A percentile compares a stretch with the other conserved stretches of the same genome.
phyloP scores from a whole-genome alignment of 2,888 invertebrate species.

The Megalurothrips usitatus region DNA sequence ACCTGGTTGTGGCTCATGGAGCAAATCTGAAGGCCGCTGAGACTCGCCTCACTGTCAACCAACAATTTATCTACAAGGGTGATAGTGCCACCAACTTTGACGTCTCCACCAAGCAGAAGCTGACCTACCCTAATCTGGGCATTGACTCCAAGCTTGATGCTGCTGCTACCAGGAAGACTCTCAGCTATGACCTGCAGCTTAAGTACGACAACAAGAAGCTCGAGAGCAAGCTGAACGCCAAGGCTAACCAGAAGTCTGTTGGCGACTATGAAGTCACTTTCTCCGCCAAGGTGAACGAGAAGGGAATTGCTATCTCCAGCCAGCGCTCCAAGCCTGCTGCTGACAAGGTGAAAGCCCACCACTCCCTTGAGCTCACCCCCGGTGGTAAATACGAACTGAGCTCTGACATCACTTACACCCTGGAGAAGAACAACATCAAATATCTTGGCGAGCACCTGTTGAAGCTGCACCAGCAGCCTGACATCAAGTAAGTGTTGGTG shows the following conservation, averaged over 20 bases:
- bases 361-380: constrained; percentile 55
- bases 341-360: constrained; percentile 59
- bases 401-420: constrained; percentile 55
- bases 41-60: constrained; percentile 53
- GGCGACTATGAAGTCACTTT: constrained; percentile 57
- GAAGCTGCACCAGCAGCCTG: constrained; percentile 39
- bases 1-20: constrained; percentile 58
- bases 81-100: constrained; percentile 47
- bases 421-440: constrained; percentile 54
- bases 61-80: constrained; percentile 45
- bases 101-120: constrained; percentile 52
- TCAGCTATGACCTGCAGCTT: constrained; percentile 55
- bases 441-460: constrained; percentile 34
- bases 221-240: constrained; percentile 49
- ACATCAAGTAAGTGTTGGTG: constrained; percentile 49
- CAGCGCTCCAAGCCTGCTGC: constrained; percentile 55
- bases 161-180: constrained; percentile 54
- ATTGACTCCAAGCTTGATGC: constrained; percentile 54
- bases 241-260: constrained; percentile 45
- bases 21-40: constrained; percentile 55
- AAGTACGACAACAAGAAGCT: constrained; percentile 57
- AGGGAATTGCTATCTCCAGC: constrained; percentile 52
- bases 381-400: constrained; percentile 60
- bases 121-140: constrained; percentile 54
- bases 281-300: constrained; percentile 51